A percentile compares a stretch with the other conserved stretches of the same genome.
Evolutionary conservation across 2,888 invertebrate genomes (phyloP).

Genomic region (Perizoma affinitatum): DNA sequence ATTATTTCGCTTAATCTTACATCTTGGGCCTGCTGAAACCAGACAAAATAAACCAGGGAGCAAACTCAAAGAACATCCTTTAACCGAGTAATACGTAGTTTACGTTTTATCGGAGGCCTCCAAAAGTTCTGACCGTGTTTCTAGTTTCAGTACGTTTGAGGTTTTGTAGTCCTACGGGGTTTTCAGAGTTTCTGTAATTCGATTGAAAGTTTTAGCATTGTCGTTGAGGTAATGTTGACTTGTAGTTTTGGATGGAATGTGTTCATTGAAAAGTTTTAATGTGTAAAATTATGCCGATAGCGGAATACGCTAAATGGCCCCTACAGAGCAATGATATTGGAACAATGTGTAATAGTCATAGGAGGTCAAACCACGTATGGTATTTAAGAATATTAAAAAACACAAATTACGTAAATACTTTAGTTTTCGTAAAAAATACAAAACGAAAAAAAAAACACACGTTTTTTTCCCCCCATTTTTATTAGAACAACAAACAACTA

Average conservation of each 20-base stretch:
- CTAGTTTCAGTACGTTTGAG: constrained; percentile 12
- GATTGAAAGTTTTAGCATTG: constrained; percentile 21
- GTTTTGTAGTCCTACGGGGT: constrained; percentile 18
- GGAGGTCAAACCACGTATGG: no score
- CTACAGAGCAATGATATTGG: no score
- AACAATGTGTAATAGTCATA: no score
- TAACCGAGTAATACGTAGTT: constrained; percentile 46
- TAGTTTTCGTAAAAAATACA: no score
- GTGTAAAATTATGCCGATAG: no score
- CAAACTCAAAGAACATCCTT: constrained; percentile 41
- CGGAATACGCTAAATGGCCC: no score
- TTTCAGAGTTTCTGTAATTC: constrained; percentile 19
- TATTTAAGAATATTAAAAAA: no score
- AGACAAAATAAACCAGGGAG: constrained; percentile 43
- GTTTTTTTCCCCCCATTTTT: no score
- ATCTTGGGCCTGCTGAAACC: constrained; percentile 5
- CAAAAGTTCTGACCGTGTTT: constrained; percentile 38
- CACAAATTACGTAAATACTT: no score
- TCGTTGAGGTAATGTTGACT: constrained; percentile 13
- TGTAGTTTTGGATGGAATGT: constrained; percentile 10
- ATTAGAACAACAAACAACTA: no score
- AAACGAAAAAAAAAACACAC: no score
- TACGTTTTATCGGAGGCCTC: constrained; percentile 43
- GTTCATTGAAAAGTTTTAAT: constrained; percentile 1
- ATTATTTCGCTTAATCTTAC: no score